Base-by-base conservation (phyloP, 2,888 invertebrate species). In the Bursaphelenchus okinawaensis region DNA sequence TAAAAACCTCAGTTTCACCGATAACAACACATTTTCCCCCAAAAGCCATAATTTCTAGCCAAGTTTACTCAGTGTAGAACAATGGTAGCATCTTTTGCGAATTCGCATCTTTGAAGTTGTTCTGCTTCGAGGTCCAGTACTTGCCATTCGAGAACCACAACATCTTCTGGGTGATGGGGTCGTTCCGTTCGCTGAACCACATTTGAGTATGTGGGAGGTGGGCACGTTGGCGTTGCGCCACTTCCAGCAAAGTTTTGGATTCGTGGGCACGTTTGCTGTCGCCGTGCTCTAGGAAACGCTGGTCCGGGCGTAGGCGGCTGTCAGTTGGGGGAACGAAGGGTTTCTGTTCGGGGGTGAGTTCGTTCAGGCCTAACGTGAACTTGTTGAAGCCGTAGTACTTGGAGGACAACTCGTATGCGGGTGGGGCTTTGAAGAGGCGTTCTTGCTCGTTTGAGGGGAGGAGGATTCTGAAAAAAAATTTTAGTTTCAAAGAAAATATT, bases 231-330 rank as follows among this genome's bases (percentile, higher is more conserved):
- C 64, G 59, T 27, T 59, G 64, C 19, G 26, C 59, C 19, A 24
- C 24, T 24, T 62, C 62, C 22, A 62, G 19, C 20, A 20, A 28
- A 19, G 22, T 55, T 22, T 62, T 62, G 0, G 27, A 52, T 16
- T 22, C 29, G 16, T 20, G 12, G n/a, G 65, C 65, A 22, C 31
- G 26, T 20, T 52, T 12, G 20, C 52, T 22, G 20, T 65, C 68
- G 40, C 62, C 68, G 50, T 51, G 19, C 31, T 68, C 68, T 26
- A 68, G 61, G 20, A 16, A 54, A 2, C 67, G 63, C 50, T 64
- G 67, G 28, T 68, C 68, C 12, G 67, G 68, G 1, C 68, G 59
- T 9, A 67, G 55, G 29, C 68, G 67, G 26, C 29, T 62, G 59
- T 68, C 68, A 4, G 68, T 68, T 20, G 19, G 19, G 28, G 67